Base-by-base conservation (phyloP, 2,888 invertebrate species). In the Calliphora vomitoria region DNA sequence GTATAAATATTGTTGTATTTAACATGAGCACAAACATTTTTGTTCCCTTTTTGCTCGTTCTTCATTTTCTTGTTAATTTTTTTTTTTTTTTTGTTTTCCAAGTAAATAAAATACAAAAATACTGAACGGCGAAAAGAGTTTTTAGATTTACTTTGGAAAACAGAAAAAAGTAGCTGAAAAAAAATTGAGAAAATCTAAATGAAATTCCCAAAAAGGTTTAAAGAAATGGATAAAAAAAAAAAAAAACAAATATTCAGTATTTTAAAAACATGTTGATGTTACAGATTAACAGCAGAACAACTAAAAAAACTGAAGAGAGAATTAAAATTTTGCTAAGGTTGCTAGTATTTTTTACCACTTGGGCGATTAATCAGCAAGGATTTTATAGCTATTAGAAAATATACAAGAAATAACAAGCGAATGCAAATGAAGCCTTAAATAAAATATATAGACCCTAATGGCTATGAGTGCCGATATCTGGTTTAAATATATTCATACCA, bases 221-320 rank as follows among this genome's bases (percentile, higher is more conserved):
- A 85, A 53, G 68, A 74, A 60, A 68, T 41, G 11, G 50, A 66
- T 58, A 72, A 72, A 47, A 78, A 83, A 75, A 72, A 25, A 25
- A 35, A 35, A 62, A 8, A 44, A 66, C 66, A 72, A 78, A 74
- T 10, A 66, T 50, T 53, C 18, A 44, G 53, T 76, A 81, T 68
- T 80, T 84, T 68, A 81, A 20, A 62, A 87, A 74, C 72, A 82
- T 82, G 69, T 74, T 75, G 69, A 82, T 78, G 81, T 68, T 64
- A 55, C 35, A 64, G 69, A 82, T 78, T 84, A 71, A 64, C 60
- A 74, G n/a, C 11, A 18, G 25, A 80, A 25, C 5, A 13, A 58
- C 8, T 35, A 35, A 35, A 35, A 31, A 35, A 62, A 68, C 50
- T 18, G 25, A 3, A 11, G 50, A 71, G 13, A 41, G 31, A 55